These are phyloP conservation scores for Tachina lurida DNA, from an alignment of 2,888 invertebrate genomes.

Conservation along the genomic window DNA sequence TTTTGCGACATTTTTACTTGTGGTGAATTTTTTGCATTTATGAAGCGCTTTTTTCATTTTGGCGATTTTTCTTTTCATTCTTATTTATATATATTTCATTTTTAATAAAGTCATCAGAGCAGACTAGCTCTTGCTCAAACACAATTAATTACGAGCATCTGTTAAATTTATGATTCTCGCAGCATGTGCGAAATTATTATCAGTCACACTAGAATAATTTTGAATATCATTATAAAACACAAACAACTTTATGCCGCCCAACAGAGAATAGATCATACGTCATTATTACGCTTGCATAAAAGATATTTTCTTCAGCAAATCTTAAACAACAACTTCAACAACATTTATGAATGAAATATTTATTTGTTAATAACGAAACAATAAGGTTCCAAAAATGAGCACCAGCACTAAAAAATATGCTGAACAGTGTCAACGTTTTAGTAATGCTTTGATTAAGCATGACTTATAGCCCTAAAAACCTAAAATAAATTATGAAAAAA, in stretches of 20 bases:
- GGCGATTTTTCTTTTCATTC: background rate
- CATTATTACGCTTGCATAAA: constrained; percentile 42
- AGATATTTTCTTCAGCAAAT: background rate
- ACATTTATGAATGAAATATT: constrained; percentile 58
- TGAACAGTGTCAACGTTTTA: constrained; percentile 45
- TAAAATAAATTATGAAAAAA: constrained; percentile 60
- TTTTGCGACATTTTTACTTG: no score
- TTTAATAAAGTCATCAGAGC: constrained; percentile 61
- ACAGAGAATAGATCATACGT: constrained; percentile 21
- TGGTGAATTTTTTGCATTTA: no score
- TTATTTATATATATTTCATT: background rate
- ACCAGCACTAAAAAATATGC: background rate
- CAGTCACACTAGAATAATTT: constrained; percentile 52
- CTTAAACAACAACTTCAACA: background rate
- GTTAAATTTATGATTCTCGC: constrained; percentile 38
- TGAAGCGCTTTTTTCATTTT: no score
- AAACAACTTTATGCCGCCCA: constrained; percentile 5
- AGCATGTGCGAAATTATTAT: background rate
- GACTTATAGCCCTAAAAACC: constrained; percentile 68
- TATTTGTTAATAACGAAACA: constrained; percentile 11
- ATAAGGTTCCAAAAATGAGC: constrained; percentile 8
- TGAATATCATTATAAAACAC: constrained; percentile 51
- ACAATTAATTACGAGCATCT: constrained; percentile 28
- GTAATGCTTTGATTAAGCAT: constrained; percentile 73
- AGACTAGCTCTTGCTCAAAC: background rate